Percentiles rank a stretch among this genome's conserved stretches.
Conservation (phyloP, 2,888 invertebrate species). For the Crossocerus cetratus region DNA sequence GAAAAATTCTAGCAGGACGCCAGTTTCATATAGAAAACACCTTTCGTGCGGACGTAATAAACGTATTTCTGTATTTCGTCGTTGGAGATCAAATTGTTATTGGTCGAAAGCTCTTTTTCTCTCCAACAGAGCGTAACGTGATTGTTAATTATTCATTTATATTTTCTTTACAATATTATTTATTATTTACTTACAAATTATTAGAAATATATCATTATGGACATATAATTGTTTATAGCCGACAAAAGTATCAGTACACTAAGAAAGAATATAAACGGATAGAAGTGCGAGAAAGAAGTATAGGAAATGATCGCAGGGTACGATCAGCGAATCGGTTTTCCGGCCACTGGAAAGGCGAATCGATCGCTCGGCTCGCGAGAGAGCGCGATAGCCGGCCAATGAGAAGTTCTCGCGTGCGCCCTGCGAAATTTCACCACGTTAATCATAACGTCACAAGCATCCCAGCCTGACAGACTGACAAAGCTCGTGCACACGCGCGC, state of each 20-base stretch:
- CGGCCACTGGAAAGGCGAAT: slow-evolving; percentile 26
- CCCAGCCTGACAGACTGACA: slow-evolving; percentile 55
- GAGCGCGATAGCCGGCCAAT: slow-evolving; percentile 8
- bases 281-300: no score
- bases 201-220: no score
- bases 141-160: no score
- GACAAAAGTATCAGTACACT: no score
- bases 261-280: no score
- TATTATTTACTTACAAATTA: no score
- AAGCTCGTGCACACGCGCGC: slow-evolving; percentile 51
- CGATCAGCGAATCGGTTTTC: slow-evolving; percentile 17
- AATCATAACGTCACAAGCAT: slow-evolving; percentile 57
- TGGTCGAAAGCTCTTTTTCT: no score
- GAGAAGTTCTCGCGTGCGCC: slow-evolving; percentile 24
- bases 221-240: no score
- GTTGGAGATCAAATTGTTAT: no score
- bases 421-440: slow-evolving; percentile 51
- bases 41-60: not conserved
- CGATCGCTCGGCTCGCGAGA: slow-evolving; percentile 10
- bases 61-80: no score
- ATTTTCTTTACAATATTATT: no score
- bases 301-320: not conserved
- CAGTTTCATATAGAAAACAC: not conserved
- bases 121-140: no score
- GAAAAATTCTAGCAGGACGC: not conserved